phyloP scores from a whole-genome alignment of 2,888 invertebrate genomes.

The Hemaris fuciformis region DNA sequence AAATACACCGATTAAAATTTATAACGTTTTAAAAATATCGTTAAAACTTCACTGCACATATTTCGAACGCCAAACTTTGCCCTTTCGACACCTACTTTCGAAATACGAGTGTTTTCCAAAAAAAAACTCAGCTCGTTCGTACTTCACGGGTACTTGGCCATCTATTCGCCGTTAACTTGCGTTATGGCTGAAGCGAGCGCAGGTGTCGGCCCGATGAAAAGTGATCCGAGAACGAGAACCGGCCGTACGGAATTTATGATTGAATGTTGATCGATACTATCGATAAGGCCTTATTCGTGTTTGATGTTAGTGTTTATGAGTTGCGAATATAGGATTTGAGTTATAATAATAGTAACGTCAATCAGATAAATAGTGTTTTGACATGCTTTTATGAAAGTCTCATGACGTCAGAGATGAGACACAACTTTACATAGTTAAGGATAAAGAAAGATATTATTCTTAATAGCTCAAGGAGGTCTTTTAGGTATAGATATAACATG shows the following conservation, averaged over 20 bases:
- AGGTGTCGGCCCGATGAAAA: slow-evolving; percentile 16
- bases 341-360: too few relatives aligned
- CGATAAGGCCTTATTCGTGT: not conserved
- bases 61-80: not conserved
- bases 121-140: not conserved
- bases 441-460: too few relatives aligned
- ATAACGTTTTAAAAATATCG: not conserved
- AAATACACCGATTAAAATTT: not conserved
- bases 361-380: too few relatives aligned
- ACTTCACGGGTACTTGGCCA: not conserved
- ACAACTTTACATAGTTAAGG: too few relatives aligned
- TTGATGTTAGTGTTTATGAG: not conserved
- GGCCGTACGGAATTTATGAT: slow-evolving; percentile 13
- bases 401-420: too few relatives aligned
- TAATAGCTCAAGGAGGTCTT: too few relatives aligned
- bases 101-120: not conserved
- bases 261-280: slow-evolving; percentile 2
- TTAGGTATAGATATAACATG: not conserved
- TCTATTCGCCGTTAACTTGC: not conserved
- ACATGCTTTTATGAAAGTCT: too few relatives aligned
- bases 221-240: too few relatives aligned
- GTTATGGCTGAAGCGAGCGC: not conserved
- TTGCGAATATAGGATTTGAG: too few relatives aligned
- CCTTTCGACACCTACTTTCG: not conserved
- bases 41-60: not conserved